A percentile compares a stretch with the other conserved stretches of the same genome.
Conservation (phyloP, 2,113 vertebrate genomes). For the Miniopterus natalensis region DNA sequence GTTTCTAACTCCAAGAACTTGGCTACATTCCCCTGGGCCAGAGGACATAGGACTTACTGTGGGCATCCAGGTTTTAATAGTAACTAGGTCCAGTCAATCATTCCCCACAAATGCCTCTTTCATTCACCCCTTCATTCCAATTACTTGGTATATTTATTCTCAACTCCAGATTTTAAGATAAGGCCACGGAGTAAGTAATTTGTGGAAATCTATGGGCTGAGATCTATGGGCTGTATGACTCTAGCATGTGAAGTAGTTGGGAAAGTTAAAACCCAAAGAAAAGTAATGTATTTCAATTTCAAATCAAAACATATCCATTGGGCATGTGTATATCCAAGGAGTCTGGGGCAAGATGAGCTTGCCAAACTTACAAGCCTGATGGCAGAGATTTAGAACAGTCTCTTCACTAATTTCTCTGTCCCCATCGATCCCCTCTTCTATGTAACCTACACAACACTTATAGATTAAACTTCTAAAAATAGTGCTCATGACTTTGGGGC, state of each 20-base stretch:
- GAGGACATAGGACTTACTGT: not conserved
- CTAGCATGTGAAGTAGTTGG: not conserved
- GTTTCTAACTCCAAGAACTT: not conserved
- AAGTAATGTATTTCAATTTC: not conserved
- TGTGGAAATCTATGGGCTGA: not conserved
- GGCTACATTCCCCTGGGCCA: not conserved
- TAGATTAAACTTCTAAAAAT: not conserved
- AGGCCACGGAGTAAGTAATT: not conserved
- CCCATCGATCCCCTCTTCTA: not conserved
- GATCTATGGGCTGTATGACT: not conserved
- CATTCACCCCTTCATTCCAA: not conserved
- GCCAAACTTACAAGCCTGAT: not conserved
- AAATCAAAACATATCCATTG: not conserved
- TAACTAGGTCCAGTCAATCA: not conserved
- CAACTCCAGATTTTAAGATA: constrained; percentile 8
- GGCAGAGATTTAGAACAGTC: not conserved
- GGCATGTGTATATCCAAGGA: not conserved
- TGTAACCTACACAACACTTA: not conserved
- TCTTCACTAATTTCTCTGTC: not conserved
- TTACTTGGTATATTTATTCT: not conserved
- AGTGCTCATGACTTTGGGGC: not conserved
- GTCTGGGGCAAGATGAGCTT: not conserved
- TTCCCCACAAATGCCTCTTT: not conserved
- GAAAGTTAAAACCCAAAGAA: not conserved
- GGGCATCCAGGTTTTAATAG: not conserved